Evolutionary conservation across 2,797 vertebrate species (phyloP).

Genomic region (Odontamblyopus lacepedii): DNA sequence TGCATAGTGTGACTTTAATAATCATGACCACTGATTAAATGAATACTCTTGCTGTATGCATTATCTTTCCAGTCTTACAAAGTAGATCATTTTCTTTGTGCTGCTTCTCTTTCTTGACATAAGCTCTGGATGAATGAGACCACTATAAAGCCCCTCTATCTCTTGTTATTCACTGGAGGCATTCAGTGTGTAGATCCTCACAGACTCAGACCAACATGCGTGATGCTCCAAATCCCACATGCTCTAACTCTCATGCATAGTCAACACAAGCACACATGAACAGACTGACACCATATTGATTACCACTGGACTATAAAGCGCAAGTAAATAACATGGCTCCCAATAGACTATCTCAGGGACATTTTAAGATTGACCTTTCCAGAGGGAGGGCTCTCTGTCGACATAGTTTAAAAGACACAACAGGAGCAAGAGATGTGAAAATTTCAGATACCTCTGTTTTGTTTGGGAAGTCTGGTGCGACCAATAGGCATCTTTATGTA

Average conservation of each 20-base stretch:
- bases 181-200: not conserved
- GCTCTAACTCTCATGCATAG: not conserved
- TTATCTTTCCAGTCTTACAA: too few relatives aligned
- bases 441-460: constrained; percentile 2
- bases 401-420: constrained; percentile 33
- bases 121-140: not conserved
- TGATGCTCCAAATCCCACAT: constrained; percentile 5
- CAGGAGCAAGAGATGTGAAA: constrained; percentile 11
- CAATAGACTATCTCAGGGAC: constrained; percentile 23
- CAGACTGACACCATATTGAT: constrained; percentile 28
- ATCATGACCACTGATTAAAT: too few relatives aligned
- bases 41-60: too few relatives aligned
- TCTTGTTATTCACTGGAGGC: constrained; percentile 2
- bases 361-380: constrained; percentile 55
- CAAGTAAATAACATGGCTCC: constrained; percentile 32
- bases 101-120: not conserved
- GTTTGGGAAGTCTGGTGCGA: not conserved
- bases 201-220: constrained; percentile 14
- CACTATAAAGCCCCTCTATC: constrained; percentile 2
- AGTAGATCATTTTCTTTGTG: not conserved
- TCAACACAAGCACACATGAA: not conserved
- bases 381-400: constrained; percentile 38
- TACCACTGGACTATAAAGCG: constrained; percentile 23
- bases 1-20: too few relatives aligned
- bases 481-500: not conserved